A percentile compares a stretch with the other conserved stretches of the same genome.
Conservation (phyloP, 1,140 invertebrate genomes). For the Drosophila nebulosa region DNA sequence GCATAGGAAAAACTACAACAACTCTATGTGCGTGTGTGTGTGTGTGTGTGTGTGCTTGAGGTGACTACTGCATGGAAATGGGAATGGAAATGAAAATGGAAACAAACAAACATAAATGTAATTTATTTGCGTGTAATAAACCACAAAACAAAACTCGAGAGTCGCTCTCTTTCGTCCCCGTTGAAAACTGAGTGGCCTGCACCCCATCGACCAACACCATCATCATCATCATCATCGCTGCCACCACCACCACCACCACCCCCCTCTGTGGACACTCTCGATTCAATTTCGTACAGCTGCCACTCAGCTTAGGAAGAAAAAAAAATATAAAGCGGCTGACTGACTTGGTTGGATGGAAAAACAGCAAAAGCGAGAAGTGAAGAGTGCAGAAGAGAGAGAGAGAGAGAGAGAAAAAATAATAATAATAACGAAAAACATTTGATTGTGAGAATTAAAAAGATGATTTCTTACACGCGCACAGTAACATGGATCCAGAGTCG, state of each 20-base stretch:
- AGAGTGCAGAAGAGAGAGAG: no score
- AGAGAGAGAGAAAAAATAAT: constrained; percentile 18
- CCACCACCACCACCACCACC: not conserved
- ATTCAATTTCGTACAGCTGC: constrained; percentile 63
- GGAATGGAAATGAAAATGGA: constrained; percentile 40
- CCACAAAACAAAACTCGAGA: constrained; percentile 64
- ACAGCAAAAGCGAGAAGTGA: not conserved
- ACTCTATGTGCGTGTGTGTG: constrained; percentile 18
- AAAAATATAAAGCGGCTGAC: constrained; percentile 40
- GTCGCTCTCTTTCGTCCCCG: not conserved
- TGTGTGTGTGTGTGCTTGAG: constrained; percentile 7
- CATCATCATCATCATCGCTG: not conserved
- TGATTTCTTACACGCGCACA: constrained; percentile 71
- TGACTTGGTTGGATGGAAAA: constrained; percentile 27
- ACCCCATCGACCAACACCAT: constrained; percentile 15
- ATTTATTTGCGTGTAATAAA: constrained; percentile 79
- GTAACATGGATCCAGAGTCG: constrained; percentile 18
- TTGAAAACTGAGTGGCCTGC: not conserved
- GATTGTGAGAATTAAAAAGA: constrained; percentile 77
- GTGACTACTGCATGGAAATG: not conserved
- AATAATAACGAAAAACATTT: constrained; percentile 66
- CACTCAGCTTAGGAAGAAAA: constrained; percentile 29
- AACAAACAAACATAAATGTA: constrained; percentile 72
- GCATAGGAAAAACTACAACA: constrained; percentile 57
- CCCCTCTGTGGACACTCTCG: constrained; percentile 24